Evolutionary conservation across 2,888 invertebrate genomes (phyloP).

Genomic region (Pristionchus maxplancki): DNA sequence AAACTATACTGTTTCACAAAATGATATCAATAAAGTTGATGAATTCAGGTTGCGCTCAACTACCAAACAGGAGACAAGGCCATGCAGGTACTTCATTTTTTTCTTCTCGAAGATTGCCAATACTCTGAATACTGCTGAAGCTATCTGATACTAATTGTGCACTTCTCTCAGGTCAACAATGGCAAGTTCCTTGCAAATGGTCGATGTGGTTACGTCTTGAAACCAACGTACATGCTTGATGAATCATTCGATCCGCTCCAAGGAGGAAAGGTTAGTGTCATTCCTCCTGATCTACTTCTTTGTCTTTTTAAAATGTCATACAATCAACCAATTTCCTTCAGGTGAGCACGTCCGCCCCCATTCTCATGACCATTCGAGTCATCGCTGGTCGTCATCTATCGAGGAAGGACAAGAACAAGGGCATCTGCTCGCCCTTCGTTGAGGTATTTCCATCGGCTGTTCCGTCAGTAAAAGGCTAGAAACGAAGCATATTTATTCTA

Average conservation of each 20-base stretch:
- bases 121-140: too few relatives aligned
- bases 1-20: too few relatives aligned
- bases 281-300: neutral
- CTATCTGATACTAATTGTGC: too few relatives aligned
- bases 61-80: conserved; percentile 95
- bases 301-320: neutral
- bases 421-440: conserved; percentile 76
- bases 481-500: neutral
- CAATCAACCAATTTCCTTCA: conserved; percentile 62
- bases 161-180: conserved; percentile 53
- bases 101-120: neutral
- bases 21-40: too few relatives aligned
- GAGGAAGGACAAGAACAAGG: conserved; percentile 83
- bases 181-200: conserved; percentile 94
- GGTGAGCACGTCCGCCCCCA: conserved; percentile 73
- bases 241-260: conserved; percentile 86
- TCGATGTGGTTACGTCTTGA: conserved; percentile 91
- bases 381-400: conserved; percentile 92
- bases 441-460: conserved; percentile 58
- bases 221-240: conserved; percentile 90
- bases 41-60: conserved; percentile 86
- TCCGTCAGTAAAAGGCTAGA: too few relatives aligned
- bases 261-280: conserved; percentile 69
- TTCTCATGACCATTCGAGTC: conserved; percentile 78
- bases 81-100: conserved; percentile 84